Percentiles rank a stretch among this genome's conserved stretches.
These are phyloP conservation scores for Sebastes vulpes DNA, from an alignment of 2,797 vertebrate species.

Conservation along the genomic window DNA sequence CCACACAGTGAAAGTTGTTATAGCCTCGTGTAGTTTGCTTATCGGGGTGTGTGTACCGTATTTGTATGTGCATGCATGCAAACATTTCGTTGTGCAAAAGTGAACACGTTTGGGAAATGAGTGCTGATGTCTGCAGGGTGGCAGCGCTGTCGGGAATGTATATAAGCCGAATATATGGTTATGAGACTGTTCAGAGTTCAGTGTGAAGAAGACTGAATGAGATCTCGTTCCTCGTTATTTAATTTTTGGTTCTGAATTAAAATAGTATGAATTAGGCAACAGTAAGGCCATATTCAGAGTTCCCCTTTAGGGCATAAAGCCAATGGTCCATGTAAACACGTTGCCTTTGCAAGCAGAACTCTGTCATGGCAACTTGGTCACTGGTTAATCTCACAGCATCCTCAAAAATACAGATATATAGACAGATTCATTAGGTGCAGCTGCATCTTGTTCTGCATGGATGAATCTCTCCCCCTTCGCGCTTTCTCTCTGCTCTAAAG, in stretches of 20 bases:
- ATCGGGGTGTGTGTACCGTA: constrained; percentile 20
- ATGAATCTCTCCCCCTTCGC: not conserved
- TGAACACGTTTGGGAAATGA: constrained; percentile 49
- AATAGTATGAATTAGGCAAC: not conserved
- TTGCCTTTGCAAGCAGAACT: constrained; percentile 11
- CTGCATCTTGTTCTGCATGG: constrained; percentile 7
- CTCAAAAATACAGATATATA: constrained; percentile 3
- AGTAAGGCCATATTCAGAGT: not conserved
- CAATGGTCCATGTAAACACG: constrained; percentile 31
- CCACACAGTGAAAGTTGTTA: constrained; percentile 40
- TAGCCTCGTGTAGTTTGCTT: constrained; percentile 54
- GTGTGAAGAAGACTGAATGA: not conserved
- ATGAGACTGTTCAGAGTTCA: constrained; percentile 3
- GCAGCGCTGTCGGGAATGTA: constrained; percentile 10
- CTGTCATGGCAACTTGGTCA: constrained; percentile 7
- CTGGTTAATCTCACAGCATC: constrained; percentile 23
- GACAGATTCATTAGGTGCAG: constrained; percentile 5
- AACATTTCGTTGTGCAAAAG: constrained; percentile 53
- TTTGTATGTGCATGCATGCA: constrained; percentile 46
- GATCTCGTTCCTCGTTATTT: not conserved
- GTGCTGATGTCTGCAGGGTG: constrained; percentile 63
- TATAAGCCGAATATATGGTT: constrained; percentile 8
- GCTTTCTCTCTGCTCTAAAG: not conserved
- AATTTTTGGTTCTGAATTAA: constrained; percentile 18
- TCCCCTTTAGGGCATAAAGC: not conserved